These are phyloP conservation scores for Falco rusticolus DNA, from an alignment of 2,797 vertebrate species.

Conservation along the genomic window DNA sequence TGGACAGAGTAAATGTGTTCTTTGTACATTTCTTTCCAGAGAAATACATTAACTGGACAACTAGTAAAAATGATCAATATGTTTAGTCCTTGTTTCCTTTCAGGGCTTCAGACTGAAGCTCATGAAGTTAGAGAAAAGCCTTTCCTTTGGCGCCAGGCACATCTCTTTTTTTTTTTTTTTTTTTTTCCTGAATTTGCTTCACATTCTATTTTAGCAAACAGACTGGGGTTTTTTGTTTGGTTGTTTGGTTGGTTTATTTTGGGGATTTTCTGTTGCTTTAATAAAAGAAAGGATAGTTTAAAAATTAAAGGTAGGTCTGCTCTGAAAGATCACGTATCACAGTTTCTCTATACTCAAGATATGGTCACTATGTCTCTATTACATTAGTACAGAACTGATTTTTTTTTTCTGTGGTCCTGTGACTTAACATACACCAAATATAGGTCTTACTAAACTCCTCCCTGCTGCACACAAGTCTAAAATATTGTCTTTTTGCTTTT, in stretches of 20 bases:
- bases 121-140: neutral
- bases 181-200: too few species aligned
- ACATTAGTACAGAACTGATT: neutral
- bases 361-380: neutral
- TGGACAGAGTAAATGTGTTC: neutral
- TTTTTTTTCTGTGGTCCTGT: neutral
- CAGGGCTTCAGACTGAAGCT: neutral
- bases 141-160: neutral
- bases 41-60: neutral
- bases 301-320: neutral
- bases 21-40: conserved; percentile 6
- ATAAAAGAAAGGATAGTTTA: neutral
- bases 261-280: neutral
- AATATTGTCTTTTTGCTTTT: neutral
- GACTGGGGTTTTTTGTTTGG: too few species aligned
- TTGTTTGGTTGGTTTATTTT: neutral
- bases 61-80: conserved; percentile 6
- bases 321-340: neutral
- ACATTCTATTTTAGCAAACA: too few species aligned
- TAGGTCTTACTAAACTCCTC: neutral
- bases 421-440: neutral
- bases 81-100: neutral
- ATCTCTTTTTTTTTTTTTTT: neutral
- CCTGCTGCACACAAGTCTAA: neutral
- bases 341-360: neutral